Percentiles rank a stretch among this genome's conserved stretches.
Conservation (phyloP, 37 sponge, comb jelly and placozoan genomes). For the Mnemiopsis leidyi region DNA sequence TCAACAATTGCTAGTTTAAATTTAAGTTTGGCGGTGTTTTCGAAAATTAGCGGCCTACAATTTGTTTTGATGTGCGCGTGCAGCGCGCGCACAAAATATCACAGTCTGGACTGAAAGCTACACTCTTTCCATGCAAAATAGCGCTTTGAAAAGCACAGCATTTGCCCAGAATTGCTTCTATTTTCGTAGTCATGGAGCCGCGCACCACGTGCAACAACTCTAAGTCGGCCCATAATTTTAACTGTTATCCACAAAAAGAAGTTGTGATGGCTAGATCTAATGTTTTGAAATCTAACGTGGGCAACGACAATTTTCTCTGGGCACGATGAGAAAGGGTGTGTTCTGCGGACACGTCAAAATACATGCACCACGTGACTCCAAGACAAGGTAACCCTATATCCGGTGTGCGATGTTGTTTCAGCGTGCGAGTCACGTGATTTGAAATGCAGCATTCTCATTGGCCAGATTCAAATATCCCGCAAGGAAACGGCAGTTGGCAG, state of each 20-base stretch:
- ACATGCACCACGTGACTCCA: background rate
- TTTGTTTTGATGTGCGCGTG: background rate
- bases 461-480: background rate
- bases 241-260: no score
- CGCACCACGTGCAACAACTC: conserved; percentile 33
- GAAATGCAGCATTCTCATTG: background rate
- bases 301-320: no score
- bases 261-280: no score
- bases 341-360: background rate
- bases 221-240: no score
- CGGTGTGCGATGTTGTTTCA: background rate
- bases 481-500: background rate
- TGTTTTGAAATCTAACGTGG: no score
- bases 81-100: conserved; percentile 51
- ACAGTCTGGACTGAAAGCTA: conserved; percentile 60
- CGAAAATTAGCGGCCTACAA: background rate
- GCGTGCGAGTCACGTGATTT: background rate
- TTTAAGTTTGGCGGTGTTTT: background rate
- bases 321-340: background rate
- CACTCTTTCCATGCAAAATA: conserved; percentile 5
- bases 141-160: conserved; percentile 21
- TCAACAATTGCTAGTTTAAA: no score
- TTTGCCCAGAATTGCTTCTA: background rate
- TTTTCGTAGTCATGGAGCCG: conserved; percentile 57
- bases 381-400: background rate